phyloP scores from a whole-genome alignment of 2,888 invertebrate genomes.

The Strigamia crassipes region DNA sequence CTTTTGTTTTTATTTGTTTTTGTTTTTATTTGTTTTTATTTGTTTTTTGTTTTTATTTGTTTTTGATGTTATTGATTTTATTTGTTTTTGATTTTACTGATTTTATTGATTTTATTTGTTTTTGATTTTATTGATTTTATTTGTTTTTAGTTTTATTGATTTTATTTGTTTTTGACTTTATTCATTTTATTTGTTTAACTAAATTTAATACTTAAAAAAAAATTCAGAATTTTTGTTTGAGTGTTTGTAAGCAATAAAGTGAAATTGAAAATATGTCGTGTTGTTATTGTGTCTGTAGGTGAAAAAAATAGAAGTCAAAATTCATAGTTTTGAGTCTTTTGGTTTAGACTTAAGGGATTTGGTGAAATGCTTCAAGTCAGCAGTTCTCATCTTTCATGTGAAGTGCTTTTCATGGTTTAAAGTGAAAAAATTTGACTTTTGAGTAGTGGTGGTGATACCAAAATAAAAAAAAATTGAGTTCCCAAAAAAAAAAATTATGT shows the following conservation, averaged over 20 bases:
- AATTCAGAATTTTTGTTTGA: background rate
- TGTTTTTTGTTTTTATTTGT: too few species aligned
- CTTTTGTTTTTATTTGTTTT: too few species aligned
- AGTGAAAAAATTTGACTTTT: slow-evolving; percentile 10
- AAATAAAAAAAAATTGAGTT: background rate
- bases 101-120: too few species aligned
- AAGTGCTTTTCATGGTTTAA: slow-evolving; percentile 6
- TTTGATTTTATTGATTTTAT: too few species aligned
- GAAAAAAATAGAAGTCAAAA: background rate
- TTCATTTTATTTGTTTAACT: too few species aligned
- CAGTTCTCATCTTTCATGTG: slow-evolving; percentile 21
- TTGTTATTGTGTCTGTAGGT: background rate
- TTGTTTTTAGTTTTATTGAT: too few species aligned
- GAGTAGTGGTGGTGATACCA: background rate
- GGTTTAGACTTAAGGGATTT: slow-evolving; percentile 16
- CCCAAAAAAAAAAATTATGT: background rate
- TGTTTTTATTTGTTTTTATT: too few species aligned
- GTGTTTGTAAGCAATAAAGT: background rate
- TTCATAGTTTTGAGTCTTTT: slow-evolving; percentile 1
- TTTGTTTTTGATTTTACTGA: too few species aligned
- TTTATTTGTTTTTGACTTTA: too few species aligned
- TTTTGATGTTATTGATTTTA: too few species aligned
- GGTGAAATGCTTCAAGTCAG: slow-evolving; percentile 10
- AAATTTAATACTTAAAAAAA: too few species aligned
- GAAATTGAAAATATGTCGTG: background rate